phyloP scores from a whole-genome alignment of 2,797 vertebrate species.

The Chelonia mydas region DNA sequence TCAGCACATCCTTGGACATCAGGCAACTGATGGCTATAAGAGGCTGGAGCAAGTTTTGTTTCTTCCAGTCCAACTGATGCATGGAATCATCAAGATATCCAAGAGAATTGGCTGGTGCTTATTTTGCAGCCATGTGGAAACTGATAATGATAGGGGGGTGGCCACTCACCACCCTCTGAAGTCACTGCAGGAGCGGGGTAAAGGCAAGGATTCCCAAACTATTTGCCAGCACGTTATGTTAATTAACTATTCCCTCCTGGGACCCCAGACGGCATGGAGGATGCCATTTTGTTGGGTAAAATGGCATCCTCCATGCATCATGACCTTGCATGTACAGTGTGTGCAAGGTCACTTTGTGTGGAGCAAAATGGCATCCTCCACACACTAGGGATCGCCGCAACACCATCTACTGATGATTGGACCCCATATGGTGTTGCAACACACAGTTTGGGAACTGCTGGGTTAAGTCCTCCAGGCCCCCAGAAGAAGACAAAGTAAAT shows the following conservation, averaged over 20 bases:
- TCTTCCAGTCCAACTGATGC: neutral
- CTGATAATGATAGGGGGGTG: neutral
- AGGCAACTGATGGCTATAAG: neutral
- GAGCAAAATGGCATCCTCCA: neutral
- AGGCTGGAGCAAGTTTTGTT: neutral
- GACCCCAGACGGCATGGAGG: neutral
- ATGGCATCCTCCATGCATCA: neutral
- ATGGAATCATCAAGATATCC: neutral
- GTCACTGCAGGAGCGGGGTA: neutral
- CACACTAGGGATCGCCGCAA: neutral
- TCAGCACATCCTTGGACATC: neutral
- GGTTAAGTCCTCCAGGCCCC: neutral
- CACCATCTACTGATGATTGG: neutral
- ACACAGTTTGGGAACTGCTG: neutral
- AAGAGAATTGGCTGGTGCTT: neutral
- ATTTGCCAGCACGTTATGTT: neutral
- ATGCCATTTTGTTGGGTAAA: neutral
- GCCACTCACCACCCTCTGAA: neutral
- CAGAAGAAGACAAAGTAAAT: neutral
- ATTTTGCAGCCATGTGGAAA: neutral
- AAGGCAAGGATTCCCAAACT: neutral
- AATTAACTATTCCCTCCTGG: neutral
- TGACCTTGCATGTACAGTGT: neutral
- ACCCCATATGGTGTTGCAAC: neutral
- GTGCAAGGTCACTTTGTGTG: too few relatives aligned